phyloP scores from a whole-genome alignment of 2,888 invertebrate genomes.

The Spilarctia lutea region DNA sequence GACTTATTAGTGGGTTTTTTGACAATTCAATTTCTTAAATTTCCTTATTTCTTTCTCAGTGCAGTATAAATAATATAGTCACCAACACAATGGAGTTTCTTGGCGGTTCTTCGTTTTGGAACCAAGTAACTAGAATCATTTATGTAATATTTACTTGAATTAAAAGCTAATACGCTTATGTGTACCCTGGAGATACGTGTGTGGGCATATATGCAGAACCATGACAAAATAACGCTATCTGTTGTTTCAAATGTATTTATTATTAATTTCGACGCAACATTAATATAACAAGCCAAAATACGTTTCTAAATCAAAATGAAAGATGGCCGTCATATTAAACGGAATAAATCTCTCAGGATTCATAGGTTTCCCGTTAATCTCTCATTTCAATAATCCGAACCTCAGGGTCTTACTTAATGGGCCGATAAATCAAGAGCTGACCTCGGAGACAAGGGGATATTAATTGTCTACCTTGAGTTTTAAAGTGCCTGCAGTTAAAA shows the following conservation, averaged over 20 bases:
- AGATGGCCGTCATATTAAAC: slow-evolving; percentile 41
- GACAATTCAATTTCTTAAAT: background rate
- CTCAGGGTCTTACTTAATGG: slow-evolving; percentile 41
- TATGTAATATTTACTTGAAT: no score
- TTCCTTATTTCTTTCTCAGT: background rate
- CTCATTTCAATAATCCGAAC: slow-evolving; percentile 53
- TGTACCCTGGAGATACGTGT: background rate
- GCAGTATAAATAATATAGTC: background rate
- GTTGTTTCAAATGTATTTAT: background rate
- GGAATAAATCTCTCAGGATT: slow-evolving; percentile 41
- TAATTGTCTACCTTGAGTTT: slow-evolving; percentile 39
- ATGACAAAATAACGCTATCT: no score
- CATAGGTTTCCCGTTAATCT: slow-evolving; percentile 44
- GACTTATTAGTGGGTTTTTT: background rate
- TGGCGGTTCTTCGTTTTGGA: no score
- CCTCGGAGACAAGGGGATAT: slow-evolving; percentile 42
- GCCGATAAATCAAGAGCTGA: slow-evolving; percentile 47
- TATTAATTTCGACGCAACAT: background rate
- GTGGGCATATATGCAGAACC: no score
- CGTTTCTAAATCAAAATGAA: slow-evolving; percentile 16
- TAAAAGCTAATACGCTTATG: background rate
- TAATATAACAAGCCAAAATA: background rate
- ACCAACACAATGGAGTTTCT: no score
- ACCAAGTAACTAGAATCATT: no score
- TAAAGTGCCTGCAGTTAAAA: slow-evolving; percentile 21